phyloP scores from a whole-genome alignment of 2,113 vertebrate genomes.

The Trogon surrucura region DNA sequence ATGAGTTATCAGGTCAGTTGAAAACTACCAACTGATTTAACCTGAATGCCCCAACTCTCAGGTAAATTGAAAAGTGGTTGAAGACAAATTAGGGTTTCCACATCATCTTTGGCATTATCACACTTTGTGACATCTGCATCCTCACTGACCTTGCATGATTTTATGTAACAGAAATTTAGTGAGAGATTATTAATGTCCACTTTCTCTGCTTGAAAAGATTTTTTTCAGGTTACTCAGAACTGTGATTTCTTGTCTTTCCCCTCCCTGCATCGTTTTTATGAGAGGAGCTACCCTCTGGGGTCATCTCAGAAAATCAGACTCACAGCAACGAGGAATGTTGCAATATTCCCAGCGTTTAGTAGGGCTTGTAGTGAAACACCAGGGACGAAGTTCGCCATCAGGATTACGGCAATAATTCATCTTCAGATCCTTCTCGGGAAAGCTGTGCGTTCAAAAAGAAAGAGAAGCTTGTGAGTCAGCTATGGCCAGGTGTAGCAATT shows the following conservation, averaged over 20 bases:
- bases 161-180: neutral
- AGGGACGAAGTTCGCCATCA: conserved; percentile 89
- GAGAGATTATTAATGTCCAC: neutral
- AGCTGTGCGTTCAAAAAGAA: conserved; percentile 69
- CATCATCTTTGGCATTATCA: neutral
- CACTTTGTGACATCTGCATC: neutral
- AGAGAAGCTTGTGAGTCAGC: neutral
- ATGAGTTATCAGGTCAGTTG: neutral
- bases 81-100: neutral
- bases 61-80: neutral
- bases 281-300: neutral
- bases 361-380: conserved; percentile 89
- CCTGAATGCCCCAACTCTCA: neutral
- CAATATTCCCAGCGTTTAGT: conserved; percentile 92
- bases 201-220: neutral
- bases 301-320: conserved; percentile 48
- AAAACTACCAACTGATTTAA: neutral
- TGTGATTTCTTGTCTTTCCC: neutral
- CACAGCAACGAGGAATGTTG: conserved; percentile 87
- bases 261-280: neutral
- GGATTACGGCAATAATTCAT: conserved; percentile 95
- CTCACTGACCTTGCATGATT: neutral
- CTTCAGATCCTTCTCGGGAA: conserved; percentile 88
- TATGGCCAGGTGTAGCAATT: neutral
- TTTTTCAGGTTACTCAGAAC: neutral